Evolutionary conservation across 2,797 vertebrate genomes (phyloP).

Genomic region (Rhinoraja longicauda): DNA sequence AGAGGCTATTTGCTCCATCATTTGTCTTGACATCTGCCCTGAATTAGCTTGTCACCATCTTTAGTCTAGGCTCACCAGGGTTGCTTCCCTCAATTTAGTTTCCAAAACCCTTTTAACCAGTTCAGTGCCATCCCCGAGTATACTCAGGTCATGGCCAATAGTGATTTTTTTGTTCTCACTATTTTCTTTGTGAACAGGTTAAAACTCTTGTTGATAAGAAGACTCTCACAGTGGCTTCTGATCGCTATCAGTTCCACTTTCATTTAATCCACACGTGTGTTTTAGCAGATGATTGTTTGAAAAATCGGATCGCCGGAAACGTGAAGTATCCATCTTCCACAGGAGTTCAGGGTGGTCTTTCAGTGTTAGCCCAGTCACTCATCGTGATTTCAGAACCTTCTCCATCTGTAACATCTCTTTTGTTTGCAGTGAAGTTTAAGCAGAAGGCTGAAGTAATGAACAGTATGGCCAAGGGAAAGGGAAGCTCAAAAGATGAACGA

Average conservation of each 20-base stretch:
- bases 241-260: background rate
- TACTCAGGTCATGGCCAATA: too few relatives aligned
- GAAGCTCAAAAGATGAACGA: slow-evolving; percentile 53
- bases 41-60: background rate
- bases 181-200: too few relatives aligned
- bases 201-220: background rate
- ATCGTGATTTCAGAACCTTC: background rate
- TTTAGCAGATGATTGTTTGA: background rate
- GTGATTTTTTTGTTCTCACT: too few relatives aligned
- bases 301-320: background rate
- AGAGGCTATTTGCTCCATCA: background rate
- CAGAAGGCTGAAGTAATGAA: slow-evolving; percentile 74
- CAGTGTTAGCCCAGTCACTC: background rate
- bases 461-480: slow-evolving; percentile 65
- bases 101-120: background rate
- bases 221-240: background rate
- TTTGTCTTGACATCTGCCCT: background rate
- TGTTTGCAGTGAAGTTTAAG: slow-evolving; percentile 74
- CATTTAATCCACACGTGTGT: background rate
- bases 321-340: background rate
- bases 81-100: background rate
- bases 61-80: background rate
- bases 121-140: too few relatives aligned
- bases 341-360: background rate
- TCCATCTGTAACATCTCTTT: slow-evolving; percentile 46